Percentiles rank a stretch among this genome's conserved stretches.
Conservation (phyloP, 2,888 invertebrate genomes). For the Idaea biselata region DNA sequence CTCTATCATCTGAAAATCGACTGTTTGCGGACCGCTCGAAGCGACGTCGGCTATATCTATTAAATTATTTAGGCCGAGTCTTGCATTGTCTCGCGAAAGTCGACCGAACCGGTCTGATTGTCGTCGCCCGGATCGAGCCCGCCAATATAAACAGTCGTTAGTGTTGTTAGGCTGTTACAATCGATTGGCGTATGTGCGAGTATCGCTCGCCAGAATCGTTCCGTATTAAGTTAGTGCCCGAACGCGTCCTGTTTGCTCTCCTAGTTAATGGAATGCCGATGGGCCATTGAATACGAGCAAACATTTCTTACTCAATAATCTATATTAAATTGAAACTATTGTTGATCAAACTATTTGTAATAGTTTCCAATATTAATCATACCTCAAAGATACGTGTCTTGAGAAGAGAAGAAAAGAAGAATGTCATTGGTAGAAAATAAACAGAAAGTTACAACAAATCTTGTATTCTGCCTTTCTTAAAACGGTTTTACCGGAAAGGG, state of each 20-base stretch:
- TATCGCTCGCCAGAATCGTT: conserved; percentile 63
- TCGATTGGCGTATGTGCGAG: conserved; percentile 58
- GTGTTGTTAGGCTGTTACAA: conserved; percentile 63
- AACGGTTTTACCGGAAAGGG: too few species aligned
- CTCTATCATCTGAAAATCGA: conserved; percentile 15
- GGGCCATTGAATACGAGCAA: conserved; percentile 64
- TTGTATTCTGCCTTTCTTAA: too few species aligned
- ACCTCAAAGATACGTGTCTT: too few species aligned
- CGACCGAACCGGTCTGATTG: conserved; percentile 44
- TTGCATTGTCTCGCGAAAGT: conserved; percentile 74
- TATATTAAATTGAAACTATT: conserved; percentile 61
- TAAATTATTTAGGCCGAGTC: conserved; percentile 74
- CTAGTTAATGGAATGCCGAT: conserved; percentile 77
- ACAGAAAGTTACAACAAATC: too few species aligned
- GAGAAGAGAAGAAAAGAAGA: too few species aligned
- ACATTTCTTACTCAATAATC: conserved; percentile 67
- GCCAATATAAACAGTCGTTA: conserved; percentile 73
- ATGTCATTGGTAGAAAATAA: too few species aligned
- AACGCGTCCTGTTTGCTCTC: conserved; percentile 68
- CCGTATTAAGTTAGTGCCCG: conserved; percentile 65
- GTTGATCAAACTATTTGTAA: background rate
- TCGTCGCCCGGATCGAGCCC: conserved; percentile 41
- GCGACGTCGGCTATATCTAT: conserved; percentile 57
- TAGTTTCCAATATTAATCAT: background rate
- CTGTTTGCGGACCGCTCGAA: conserved; percentile 66